Base-by-base conservation (phyloP, 2,113 vertebrate species). In the Brachirus orientalis region DNA sequence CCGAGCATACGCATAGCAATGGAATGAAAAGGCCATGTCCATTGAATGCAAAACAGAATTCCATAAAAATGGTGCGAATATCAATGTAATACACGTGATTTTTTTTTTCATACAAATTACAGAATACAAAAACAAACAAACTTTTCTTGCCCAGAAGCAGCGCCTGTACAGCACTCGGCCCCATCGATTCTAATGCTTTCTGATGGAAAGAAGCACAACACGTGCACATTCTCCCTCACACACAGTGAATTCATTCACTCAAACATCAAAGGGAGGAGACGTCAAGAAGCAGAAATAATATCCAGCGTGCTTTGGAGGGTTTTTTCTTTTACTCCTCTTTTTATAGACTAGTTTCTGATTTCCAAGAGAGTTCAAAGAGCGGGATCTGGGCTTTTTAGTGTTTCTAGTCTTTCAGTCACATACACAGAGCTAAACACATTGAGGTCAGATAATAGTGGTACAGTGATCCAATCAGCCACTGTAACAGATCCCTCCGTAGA, bases 61-160 rank as follows among this genome's bases (percentile, higher is more conserved):
- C 79, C 85, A 88, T 85, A 85, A 85, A 90, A 92, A 89, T 69
- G 60, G 89, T 86, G 85, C 75, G 85, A 85, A 89, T 90, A 88
- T 84, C 57, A 82, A 91, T 86, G 84, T 75, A 83, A 74, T 89
- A 90, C 88, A 91, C 81, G 58, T 76, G 84, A 61, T 60, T 63
- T 70, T 67, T 71, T 69, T 78, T 85, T 62, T 69, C 74, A 87
- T 90, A 91, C 86, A 91, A 91, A 91, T 86, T 86, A 89, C 88
- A 89, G 79, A 75, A 86, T 90, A 90, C 85, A 90, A 90, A 91
- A 90, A 90, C 82, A 89, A 85, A 89, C 78, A 80, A 83, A 61
- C 13, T 81, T 81, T 79, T 77, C 68, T 72, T 86, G 83, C 78
- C 77, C 83, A 76, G 79, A 87, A 87, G 87, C 80, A 61, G 69